phyloP scores from a whole-genome alignment of 2,113 vertebrate genomes.

The Neomonachus schauinslandi region DNA sequence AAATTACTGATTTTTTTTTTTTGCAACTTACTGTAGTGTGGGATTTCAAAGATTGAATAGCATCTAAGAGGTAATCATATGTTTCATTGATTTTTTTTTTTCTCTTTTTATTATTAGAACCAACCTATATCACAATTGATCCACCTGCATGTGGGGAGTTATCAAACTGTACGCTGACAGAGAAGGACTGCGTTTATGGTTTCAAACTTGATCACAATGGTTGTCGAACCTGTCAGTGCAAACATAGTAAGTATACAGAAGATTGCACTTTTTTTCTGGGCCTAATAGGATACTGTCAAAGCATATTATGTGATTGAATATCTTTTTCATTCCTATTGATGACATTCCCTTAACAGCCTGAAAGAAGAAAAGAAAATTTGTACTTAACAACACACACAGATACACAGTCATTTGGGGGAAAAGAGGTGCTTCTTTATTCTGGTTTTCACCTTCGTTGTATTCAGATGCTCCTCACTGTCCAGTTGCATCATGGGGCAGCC shows the following conservation, averaged over 20 bases:
- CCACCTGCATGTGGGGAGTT: constrained; percentile 89
- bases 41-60: constrained; percentile 45
- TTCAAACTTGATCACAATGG: constrained; percentile 90
- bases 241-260: constrained; percentile 89
- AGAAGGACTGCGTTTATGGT: constrained; percentile 90
- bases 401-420: background rate
- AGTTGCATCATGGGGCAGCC: background rate
- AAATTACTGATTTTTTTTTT: constrained; percentile 5
- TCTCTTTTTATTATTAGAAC: constrained; percentile 83
- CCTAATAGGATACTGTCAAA: constrained; percentile 56
- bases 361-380: background rate
- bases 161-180: constrained; percentile 90
- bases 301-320: constrained; percentile 47
- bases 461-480: no score
- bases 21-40: background rate
- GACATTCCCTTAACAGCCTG: constrained; percentile 48
- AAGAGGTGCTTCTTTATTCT: background rate
- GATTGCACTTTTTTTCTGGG: background rate
- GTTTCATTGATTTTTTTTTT: constrained; percentile 64
- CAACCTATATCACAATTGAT: constrained; percentile 93
- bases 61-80: constrained; percentile 47
- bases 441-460: background rate
- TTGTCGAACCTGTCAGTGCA: constrained; percentile 92
- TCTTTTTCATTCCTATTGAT: constrained; percentile 52
- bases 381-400: background rate